Evolutionary conservation across 2,113 vertebrate species (phyloP), one percentile per base, ranked within the genome.

Genomic region (Chamaea fasciata): DNA sequence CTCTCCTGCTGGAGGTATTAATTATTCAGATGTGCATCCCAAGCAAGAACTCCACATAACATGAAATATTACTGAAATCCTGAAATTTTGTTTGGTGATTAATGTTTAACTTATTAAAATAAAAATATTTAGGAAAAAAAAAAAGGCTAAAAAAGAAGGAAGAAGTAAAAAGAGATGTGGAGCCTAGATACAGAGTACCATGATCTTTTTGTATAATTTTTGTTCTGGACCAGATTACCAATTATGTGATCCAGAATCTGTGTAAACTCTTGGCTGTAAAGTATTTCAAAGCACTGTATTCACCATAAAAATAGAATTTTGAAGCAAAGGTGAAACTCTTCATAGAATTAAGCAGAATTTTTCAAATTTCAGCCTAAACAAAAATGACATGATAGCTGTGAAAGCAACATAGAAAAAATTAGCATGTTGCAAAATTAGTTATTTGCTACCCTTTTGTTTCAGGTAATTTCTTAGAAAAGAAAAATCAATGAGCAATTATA

Each of bases 371-470:
- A 76, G 5, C 11, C 24, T 75, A 39, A 82, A 39, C 4, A 78
- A 82, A 60, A 60, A 44, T 18, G 6, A 41, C 22, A 7, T 10
- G 3, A 20, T 44, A n/a, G 5, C 13, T 81, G 8, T 47, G 65
- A 47, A 85, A 67, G 2, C 3, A 46, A 44, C 0, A 0, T 3
- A 55, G 22, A n/a, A 68, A 70, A 79, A 80, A 42, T 1, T 6
- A 67, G 0, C 2, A 7, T 6, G 6, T 37, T 57, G 5, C 8
- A 67, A 91, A 83, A 55, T 76, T 11, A 33, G 1, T 62, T 64
- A 31, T 63, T 79, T 46, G 7, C 18, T 28, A 20, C 2, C 3
- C 7, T 69, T 77, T 59, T 53, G 6, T 57, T 81, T 60, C 35
- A 42, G 23, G 15, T 63, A 0, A 63, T 77, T 84, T 89, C 10